Conservation (phyloP, 2,113 vertebrate genomes). For the Aphelocoma coerulescens region DNA sequence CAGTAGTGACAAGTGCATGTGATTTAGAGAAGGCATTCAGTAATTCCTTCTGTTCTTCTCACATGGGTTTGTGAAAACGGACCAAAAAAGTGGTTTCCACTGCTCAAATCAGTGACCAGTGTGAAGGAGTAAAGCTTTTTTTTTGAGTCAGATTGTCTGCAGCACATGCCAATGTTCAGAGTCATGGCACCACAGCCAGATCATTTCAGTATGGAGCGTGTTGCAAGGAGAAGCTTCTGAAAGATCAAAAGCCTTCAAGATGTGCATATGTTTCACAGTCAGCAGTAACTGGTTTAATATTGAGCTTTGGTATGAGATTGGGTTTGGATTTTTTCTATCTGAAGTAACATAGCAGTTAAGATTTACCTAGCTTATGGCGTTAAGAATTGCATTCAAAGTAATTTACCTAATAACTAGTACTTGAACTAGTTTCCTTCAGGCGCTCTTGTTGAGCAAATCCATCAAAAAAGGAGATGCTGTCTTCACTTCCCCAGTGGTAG, state of each 20-base stretch:
- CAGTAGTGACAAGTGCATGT: background rate
- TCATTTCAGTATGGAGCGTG: background rate
- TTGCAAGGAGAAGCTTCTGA: background rate
- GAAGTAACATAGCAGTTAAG: background rate
- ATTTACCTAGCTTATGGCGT: background rate
- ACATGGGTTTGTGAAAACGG: background rate
- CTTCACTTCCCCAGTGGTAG: background rate
- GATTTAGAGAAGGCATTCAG: background rate
- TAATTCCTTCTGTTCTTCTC: background rate
- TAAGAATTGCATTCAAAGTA: background rate
- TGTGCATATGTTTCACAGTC: background rate
- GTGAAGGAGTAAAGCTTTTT: background rate
- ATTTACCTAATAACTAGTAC: background rate
- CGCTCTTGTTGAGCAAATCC: background rate
- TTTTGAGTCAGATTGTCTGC: background rate
- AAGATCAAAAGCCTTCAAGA: background rate
- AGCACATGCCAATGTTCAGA: background rate
- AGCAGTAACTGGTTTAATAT: background rate
- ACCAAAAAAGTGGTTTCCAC: background rate
- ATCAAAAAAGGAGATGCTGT: background rate
- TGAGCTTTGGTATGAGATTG: background rate
- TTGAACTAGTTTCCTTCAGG: background rate
- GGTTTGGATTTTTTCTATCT: background rate
- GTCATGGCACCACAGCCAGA: background rate
- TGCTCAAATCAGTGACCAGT: background rate